Conservation (phyloP, 30 jellyfish, hydroid and myxozoan genomes). For the Aurelia coerulea region DNA sequence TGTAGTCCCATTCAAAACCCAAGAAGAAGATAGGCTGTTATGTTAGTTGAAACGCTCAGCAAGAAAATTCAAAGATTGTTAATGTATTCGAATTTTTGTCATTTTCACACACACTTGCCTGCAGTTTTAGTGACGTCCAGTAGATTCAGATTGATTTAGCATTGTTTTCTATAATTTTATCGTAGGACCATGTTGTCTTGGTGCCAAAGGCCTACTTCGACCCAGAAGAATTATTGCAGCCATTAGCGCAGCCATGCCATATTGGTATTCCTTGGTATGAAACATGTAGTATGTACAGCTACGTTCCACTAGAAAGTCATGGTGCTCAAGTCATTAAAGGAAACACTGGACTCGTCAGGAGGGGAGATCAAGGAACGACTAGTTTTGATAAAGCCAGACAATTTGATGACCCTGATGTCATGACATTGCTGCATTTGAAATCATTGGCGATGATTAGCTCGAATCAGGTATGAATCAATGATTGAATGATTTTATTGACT, state of each 20-base stretch:
- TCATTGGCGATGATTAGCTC: constrained; percentile 68
- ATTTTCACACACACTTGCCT: too few relatives aligned
- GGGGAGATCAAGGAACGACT: too few relatives aligned
- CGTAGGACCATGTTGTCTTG: constrained; percentile 78
- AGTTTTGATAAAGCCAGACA: constrained; percentile 6
- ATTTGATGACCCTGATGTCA: constrained; percentile 73
- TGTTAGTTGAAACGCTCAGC: too few relatives aligned
- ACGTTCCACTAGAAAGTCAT: constrained; percentile 4
- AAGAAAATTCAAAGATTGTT: too few relatives aligned
- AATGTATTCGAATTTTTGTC: too few relatives aligned
- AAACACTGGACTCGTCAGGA: constrained; percentile 16
- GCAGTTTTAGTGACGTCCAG: too few relatives aligned
- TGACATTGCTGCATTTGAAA: constrained; percentile 46
- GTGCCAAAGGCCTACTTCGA: constrained; percentile 77
- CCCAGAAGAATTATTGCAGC: constrained; percentile 31
- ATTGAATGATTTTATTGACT: not conserved
- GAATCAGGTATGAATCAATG: constrained; percentile 59
- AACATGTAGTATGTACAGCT: constrained; percentile 60
- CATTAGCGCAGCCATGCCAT: constrained; percentile 58
- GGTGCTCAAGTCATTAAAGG: constrained; percentile 4
- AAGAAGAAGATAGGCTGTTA: too few relatives aligned
- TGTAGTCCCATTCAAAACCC: too few relatives aligned
- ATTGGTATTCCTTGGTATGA: constrained; percentile 30
- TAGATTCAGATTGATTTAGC: too few relatives aligned
- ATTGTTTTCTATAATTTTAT: too few relatives aligned